Conservation (phyloP, 1,140 invertebrate genomes). For the Chironomus striatipennis region DNA sequence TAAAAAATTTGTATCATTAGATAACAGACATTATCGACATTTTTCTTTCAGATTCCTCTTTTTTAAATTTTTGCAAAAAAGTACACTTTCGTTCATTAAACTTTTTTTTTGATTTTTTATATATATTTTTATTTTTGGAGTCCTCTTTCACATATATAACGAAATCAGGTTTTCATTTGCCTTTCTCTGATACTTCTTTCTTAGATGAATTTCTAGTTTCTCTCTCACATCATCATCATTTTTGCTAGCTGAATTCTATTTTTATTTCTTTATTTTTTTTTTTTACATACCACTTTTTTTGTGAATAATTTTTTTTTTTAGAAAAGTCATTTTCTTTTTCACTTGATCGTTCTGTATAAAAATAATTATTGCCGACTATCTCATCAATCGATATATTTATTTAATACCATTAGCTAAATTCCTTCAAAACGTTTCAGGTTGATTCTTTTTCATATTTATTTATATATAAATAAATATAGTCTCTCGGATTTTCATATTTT, state of each 20-base stretch:
- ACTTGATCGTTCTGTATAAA: not conserved
- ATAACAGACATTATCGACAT: not conserved
- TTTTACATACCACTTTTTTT: not conserved
- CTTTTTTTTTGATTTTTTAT: not conserved
- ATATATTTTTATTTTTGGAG: constrained; percentile 14
- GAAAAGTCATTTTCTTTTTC: constrained; percentile 1
- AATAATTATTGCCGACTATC: not conserved
- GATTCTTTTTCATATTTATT: not conserved
- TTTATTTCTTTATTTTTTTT: no score
- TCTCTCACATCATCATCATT: constrained; percentile 6
- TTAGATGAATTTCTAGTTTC: constrained; percentile 7
- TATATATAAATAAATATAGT: not conserved
- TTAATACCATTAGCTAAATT: no score
- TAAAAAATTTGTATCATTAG: not conserved
- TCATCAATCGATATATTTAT: not conserved
- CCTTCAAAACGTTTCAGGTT: not conserved
- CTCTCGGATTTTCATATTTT: not conserved
- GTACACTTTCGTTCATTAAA: constrained; percentile 8
- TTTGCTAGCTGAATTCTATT: constrained; percentile 8
- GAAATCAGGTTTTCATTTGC: not conserved
- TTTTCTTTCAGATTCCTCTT: not conserved
- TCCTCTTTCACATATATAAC: not conserved
- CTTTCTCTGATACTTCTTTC: not conserved
- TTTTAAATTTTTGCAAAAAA: not conserved
- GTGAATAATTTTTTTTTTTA: constrained; percentile 2